These are phyloP conservation scores for Eilema sororculum DNA, from an alignment of 2,888 invertebrate genomes.

Conservation along the genomic window DNA sequence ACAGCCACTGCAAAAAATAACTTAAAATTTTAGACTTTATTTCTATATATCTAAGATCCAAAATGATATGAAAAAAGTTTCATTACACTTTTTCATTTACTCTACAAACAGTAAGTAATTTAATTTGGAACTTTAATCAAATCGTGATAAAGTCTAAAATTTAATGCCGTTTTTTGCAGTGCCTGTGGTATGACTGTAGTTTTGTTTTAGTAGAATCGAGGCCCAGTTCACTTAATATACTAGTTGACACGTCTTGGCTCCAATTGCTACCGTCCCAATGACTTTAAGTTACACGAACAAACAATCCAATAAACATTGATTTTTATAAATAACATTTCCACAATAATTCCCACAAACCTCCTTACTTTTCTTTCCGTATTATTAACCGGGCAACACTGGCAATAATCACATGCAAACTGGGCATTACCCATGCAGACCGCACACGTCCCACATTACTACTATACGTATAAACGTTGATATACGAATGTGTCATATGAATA, in stretches of 20 bases:
- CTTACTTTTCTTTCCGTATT: slow-evolving; percentile 48
- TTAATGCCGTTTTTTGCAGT: no score
- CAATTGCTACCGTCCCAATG: background rate
- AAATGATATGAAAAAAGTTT: no score
- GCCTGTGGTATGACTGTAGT: no score
- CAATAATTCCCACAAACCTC: slow-evolving; percentile 38
- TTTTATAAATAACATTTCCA: background rate
- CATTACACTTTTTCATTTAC: no score
- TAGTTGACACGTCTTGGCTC: background rate
- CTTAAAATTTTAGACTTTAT: no score
- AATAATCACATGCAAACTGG: slow-evolving; percentile 64
- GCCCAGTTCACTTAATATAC: no score
- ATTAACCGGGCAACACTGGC: slow-evolving; percentile 44
- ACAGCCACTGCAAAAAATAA: no score
- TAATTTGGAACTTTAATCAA: no score
- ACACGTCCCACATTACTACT: slow-evolving; percentile 33
- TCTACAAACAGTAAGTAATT: no score
- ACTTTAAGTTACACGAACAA: background rate
- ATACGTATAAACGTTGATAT: slow-evolving; percentile 22
- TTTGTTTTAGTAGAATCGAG: no score
- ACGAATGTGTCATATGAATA: slow-evolving; percentile 25
- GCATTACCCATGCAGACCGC: slow-evolving; percentile 57
- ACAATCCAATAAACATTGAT: background rate
- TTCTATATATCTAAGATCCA: no score
- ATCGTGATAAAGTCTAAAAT: no score